Percentiles rank a stretch among this genome's conserved stretches.
Conservation (phyloP, 2,888 invertebrate species). For the Caenorhabditis plicata region DNA sequence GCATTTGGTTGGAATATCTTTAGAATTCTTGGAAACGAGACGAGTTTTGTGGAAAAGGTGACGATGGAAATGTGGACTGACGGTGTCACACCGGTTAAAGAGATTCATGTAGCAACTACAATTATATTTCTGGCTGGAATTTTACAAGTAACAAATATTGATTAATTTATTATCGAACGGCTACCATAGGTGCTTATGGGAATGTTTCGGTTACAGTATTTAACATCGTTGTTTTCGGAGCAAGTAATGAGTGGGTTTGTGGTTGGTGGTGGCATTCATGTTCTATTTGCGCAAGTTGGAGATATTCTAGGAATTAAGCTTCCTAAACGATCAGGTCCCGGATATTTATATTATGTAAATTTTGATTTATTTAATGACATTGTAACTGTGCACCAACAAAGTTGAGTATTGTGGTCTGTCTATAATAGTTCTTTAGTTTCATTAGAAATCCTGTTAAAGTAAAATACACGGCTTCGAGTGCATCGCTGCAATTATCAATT, state of each 20-base stretch:
- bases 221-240: constrained; percentile 62
- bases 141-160: constrained; percentile 38
- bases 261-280: constrained; percentile 63
- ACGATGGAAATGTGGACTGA: constrained; percentile 37
- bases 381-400: neutral
- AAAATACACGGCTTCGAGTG: too few species aligned
- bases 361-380: neutral
- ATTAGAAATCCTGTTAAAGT: neutral
- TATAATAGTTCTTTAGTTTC: too few species aligned
- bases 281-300: constrained; percentile 63
- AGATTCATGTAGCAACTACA: constrained; percentile 61
- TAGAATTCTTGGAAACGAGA: constrained; percentile 37
- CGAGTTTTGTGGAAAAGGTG: constrained; percentile 40
- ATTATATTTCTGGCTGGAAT: constrained; percentile 60
- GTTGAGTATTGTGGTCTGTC: neutral
- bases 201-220: constrained; percentile 56
- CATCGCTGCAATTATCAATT: neutral
- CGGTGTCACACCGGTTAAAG: constrained; percentile 38
- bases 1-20: neutral
- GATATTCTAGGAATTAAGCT: constrained; percentile 56
- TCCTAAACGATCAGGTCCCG: constrained; percentile 54
- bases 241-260: constrained; percentile 64
- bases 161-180: constrained; percentile 6
- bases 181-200: constrained; percentile 55
- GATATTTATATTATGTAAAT: constrained; percentile 59